Evolutionary conservation across 1,140 invertebrate species (phyloP).

Genomic region (Oncopodura yosiiana): DNA sequence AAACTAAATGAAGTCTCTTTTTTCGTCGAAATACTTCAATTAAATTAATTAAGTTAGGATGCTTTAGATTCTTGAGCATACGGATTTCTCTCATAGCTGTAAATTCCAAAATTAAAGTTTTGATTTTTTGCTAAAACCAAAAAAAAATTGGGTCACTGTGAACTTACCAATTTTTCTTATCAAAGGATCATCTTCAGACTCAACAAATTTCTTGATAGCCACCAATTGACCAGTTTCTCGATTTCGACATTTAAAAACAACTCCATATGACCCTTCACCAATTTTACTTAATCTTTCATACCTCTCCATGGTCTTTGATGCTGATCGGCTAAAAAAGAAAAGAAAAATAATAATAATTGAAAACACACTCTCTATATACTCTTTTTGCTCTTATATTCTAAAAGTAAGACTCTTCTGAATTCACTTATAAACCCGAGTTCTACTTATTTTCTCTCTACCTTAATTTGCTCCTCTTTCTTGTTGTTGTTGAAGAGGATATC

Average conservation of each 20-base stretch:
- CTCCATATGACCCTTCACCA: conserved; percentile 95
- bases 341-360: conserved; percentile 18
- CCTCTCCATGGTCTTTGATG: conserved; percentile 88
- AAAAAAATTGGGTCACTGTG: no score
- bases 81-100: conserved; percentile 94
- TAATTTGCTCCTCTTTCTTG: not conserved
- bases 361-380: not conserved
- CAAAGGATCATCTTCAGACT: conserved; percentile 96
- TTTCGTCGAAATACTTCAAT: conserved; percentile 96
- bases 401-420: no score
- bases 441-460: no score
- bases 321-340: conserved; percentile 55
- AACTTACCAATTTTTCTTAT: conserved; percentile 98
- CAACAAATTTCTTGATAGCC: conserved; percentile 97
- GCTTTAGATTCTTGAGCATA: conserved; percentile 97
- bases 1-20: conserved; percentile 91
- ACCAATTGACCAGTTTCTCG: conserved; percentile 90
- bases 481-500: not conserved
- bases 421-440: not conserved
- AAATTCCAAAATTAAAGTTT: no score
- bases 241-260: conserved; percentile 97
- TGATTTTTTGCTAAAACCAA: no score
- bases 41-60: conserved; percentile 93
- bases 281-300: conserved; percentile 95
- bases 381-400: not conserved